Evolutionary conservation across 2,797 vertebrate genomes (phyloP).

Genomic region (Cuculus canorus): DNA sequence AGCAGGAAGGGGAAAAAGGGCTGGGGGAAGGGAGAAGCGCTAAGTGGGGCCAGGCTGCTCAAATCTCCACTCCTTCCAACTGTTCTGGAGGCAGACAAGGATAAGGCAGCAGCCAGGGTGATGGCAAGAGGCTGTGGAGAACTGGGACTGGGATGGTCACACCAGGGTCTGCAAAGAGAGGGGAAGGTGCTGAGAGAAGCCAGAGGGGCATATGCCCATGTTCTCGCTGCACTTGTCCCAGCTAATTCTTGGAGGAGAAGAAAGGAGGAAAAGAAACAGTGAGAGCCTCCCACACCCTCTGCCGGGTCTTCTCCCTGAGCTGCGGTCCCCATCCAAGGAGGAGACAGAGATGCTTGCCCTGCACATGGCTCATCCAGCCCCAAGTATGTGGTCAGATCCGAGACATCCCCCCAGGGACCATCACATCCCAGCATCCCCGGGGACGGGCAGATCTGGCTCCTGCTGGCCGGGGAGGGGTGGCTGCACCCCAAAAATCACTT

Average conservation of each 20-base stretch:
- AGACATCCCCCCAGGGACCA: background rate
- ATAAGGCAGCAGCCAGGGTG: background rate
- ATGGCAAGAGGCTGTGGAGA: background rate
- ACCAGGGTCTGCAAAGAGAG: background rate
- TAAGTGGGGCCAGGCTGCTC: background rate
- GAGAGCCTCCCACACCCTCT: background rate
- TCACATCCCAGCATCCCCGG: background rate
- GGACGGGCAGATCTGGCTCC: background rate
- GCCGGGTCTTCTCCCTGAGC: background rate
- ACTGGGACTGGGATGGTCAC: background rate
- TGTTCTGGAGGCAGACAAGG: background rate
- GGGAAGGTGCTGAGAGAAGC: background rate
- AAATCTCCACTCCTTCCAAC: background rate
- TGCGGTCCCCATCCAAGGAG: accelerated
- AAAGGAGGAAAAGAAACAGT: background rate
- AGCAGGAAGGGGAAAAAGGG: background rate
- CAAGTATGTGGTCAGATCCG: accelerated
- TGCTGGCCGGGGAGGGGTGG: background rate
- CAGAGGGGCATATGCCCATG: accelerated
- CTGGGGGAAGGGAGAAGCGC: background rate
- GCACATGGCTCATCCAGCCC: background rate
- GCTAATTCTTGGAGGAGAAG: background rate
- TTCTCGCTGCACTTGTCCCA: background rate
- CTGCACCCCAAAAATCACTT: background rate
- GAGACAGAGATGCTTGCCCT: background rate